Evolutionary conservation across 37 sponge, comb jelly and placozoan genomes (phyloP).

Genomic region (Halichondria panicea): DNA sequence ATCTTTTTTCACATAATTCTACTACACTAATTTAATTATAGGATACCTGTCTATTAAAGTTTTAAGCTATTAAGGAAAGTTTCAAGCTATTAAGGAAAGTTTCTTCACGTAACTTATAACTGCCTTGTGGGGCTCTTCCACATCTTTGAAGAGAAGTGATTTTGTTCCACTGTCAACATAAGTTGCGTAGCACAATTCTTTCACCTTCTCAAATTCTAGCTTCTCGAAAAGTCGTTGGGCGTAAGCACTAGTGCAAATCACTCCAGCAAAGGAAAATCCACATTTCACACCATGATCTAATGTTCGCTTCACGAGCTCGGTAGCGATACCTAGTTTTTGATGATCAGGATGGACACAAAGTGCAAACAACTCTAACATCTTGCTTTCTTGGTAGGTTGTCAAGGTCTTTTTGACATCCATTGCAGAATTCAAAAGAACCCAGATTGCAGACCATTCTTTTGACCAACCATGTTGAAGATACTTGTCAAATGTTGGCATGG

Average conservation of each 20-base stretch:
- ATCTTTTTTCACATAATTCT: too few species aligned
- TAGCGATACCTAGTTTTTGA: conserved; percentile 1
- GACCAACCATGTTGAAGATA: background rate
- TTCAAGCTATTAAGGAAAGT: background rate
- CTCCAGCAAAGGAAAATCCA: background rate
- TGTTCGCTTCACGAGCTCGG: conserved; percentile 3
- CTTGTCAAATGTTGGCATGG: background rate
- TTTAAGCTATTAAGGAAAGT: too few species aligned
- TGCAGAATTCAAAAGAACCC: background rate
- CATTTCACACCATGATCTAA: background rate
- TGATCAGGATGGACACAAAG: conserved; percentile 2
- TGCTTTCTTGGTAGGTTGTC: background rate
- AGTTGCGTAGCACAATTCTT: background rate
- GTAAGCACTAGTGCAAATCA: conserved; percentile 3
- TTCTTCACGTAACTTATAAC: conserved; percentile 9
- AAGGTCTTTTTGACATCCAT: background rate
- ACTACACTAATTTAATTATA: too few species aligned
- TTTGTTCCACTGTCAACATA: background rate
- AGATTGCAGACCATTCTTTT: background rate
- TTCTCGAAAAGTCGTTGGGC: background rate
- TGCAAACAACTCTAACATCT: conserved; percentile 10
- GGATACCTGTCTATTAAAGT: too few species aligned
- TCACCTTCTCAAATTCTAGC: conserved; percentile 4
- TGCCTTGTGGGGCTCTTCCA: background rate
- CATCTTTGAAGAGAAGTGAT: background rate